Conservation (phyloP, 2,113 vertebrate genomes). For the Holacanthus passer region DNA sequence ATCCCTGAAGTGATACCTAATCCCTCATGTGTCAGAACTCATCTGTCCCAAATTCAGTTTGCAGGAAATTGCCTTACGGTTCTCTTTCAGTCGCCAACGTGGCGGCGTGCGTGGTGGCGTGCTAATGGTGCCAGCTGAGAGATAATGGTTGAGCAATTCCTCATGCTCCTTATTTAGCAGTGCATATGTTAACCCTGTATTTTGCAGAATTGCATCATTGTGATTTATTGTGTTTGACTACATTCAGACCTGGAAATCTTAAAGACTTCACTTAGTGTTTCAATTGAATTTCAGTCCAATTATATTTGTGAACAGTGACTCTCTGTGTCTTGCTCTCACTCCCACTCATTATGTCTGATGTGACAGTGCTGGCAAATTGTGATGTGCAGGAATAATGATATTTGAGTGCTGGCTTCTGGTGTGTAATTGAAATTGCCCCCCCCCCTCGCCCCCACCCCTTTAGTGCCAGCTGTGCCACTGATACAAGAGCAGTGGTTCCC, state of each 20-base stretch:
- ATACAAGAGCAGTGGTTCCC: constrained; percentile 55
- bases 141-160: constrained; percentile 3
- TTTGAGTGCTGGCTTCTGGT: constrained; percentile 63
- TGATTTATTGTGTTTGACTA: constrained; percentile 13
- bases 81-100: constrained; percentile 23
- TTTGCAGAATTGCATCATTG: constrained; percentile 8
- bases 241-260: not conserved
- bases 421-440: constrained; percentile 73
- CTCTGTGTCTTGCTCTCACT: constrained; percentile 40
- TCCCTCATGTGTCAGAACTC: constrained; percentile 51
- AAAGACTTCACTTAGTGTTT: constrained; percentile 12
- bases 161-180: not conserved
- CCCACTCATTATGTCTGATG: constrained; percentile 56
- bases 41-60: constrained; percentile 46
- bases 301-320: constrained; percentile 16
- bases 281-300: constrained; percentile 23
- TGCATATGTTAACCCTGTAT: constrained; percentile 6
- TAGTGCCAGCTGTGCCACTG: constrained; percentile 65
- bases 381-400: constrained; percentile 65
- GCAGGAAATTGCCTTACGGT: constrained; percentile 38
- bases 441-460: constrained; percentile 2
- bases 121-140: not conserved
- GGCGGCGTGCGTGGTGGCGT: not conserved
- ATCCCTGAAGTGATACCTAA: constrained; percentile 36
- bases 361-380: constrained; percentile 61